These are phyloP conservation scores for Neogale vison DNA, from an alignment of 2,113 vertebrate species.

Conservation along the genomic window DNA sequence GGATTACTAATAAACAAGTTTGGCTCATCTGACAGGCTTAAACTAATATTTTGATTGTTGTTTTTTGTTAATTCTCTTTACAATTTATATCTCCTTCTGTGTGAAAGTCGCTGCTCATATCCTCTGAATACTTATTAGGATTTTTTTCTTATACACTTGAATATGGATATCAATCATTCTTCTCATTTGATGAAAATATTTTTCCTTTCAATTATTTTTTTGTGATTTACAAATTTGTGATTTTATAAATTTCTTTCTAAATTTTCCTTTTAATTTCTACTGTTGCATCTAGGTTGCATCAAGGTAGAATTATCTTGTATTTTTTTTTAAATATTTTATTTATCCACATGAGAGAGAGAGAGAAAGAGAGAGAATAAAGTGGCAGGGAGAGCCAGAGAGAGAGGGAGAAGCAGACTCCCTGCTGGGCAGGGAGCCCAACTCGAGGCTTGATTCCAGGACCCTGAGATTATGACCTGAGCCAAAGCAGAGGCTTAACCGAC, in stretches of 20 bases:
- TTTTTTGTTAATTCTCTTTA: constrained; percentile 17
- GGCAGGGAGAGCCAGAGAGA: neutral
- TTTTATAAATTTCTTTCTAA: neutral
- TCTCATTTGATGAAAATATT: neutral
- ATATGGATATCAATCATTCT: neutral
- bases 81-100: neutral
- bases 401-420: neutral
- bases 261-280: constrained; percentile 31
- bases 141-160: neutral
- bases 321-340: neutral
- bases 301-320: neutral
- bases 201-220: neutral
- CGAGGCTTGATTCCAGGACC: neutral
- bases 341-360: neutral
- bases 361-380: neutral
- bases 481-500: neutral
- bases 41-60: neutral
- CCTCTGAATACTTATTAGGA: neutral
- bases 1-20: neutral
- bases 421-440: neutral
- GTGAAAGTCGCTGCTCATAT: neutral
- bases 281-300: neutral
- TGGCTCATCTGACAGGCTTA: neutral
- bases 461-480: neutral
- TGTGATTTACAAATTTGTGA: neutral